Evolutionary conservation across 2,797 vertebrate genomes (phyloP).

Genomic region (Macropus fuliginosus): DNA sequence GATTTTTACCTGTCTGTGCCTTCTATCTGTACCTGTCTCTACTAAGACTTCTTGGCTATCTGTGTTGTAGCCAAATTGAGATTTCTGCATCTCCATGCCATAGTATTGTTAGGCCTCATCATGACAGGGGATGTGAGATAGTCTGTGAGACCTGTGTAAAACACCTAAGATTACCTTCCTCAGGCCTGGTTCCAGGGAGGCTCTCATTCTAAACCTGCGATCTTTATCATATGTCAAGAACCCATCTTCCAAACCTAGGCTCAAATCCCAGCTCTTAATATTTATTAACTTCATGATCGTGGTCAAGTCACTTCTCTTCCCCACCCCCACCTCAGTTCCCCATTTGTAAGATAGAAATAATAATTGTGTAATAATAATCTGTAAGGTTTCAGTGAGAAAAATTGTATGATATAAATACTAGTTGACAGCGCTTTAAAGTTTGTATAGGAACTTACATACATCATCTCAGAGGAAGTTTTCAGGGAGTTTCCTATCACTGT

Average conservation of each 20-base stretch:
- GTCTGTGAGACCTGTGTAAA: background rate
- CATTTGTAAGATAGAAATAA: background rate
- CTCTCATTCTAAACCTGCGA: background rate
- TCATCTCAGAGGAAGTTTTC: background rate
- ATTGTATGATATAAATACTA: background rate
- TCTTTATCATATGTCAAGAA: no score
- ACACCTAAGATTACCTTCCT: background rate
- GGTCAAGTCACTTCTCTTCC: background rate
- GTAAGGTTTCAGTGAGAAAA: background rate
- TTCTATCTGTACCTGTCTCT: background rate
- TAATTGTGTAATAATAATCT: background rate
- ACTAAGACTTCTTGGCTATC: background rate
- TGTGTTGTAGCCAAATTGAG: background rate
- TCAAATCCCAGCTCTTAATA: background rate
- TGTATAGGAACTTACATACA: background rate
- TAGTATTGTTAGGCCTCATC: background rate
- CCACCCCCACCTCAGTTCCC: background rate
- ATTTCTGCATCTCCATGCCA: background rate
- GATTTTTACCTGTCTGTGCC: background rate
- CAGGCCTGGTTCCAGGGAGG: background rate
- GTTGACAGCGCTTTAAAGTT: background rate
- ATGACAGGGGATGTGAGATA: background rate
- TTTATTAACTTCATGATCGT: background rate
- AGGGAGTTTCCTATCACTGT: background rate
- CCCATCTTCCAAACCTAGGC: background rate